A percentile compares a stretch with the other conserved stretches of the same genome.
phyloP scores from a whole-genome alignment of 2,888 invertebrate species.

The Rhopalosiphum nymphaeae region DNA sequence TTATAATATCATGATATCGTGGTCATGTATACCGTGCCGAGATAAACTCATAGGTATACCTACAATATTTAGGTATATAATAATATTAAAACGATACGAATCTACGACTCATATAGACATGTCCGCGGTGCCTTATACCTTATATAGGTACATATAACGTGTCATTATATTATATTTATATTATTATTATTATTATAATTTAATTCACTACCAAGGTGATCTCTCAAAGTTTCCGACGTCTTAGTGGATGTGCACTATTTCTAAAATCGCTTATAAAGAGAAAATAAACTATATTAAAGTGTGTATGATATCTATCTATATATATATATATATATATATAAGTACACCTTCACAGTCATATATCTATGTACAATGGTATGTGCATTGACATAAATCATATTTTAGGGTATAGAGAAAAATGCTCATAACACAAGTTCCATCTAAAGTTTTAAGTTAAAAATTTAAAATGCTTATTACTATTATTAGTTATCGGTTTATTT shows the following conservation, averaged over 20 bases:
- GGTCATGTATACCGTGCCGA: not conserved
- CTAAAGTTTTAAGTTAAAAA: not conserved
- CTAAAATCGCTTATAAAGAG: not conserved
- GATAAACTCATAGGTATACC: not conserved
- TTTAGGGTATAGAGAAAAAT: not conserved
- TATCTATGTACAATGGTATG: not conserved
- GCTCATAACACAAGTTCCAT: not conserved
- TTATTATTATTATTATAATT: not conserved
- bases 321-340: not conserved
- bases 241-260: not conserved
- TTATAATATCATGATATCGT: not conserved
- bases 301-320: too few species aligned
- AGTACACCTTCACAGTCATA: not conserved
- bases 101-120: conserved; percentile 6
- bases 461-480: not conserved
- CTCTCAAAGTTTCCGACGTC: not conserved
- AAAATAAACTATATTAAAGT: not conserved
- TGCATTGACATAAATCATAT: not conserved
- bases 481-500: not conserved
- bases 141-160: not conserved
- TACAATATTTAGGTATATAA: conserved; percentile 3
- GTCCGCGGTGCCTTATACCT: not conserved
- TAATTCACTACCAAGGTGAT: conserved; percentile 15
- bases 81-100: conserved; percentile 19
- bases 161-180: not conserved